phyloP scores from a whole-genome alignment of 2,113 vertebrate species.

The Prionailurus viverrinus region DNA sequence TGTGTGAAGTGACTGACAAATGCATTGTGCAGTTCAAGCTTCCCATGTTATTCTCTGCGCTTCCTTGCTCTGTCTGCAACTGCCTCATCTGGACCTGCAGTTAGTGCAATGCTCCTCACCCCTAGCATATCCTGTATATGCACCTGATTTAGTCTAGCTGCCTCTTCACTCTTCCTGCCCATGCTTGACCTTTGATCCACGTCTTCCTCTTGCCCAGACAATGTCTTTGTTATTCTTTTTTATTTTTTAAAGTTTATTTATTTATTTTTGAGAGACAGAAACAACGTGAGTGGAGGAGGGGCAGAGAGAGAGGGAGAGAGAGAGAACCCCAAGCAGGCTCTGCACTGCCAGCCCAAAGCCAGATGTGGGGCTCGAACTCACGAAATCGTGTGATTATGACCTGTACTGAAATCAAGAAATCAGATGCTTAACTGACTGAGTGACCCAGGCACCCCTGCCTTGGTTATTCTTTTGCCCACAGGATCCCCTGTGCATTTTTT shows the following conservation, averaged over 20 bases:
- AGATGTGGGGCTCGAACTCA: too few relatives aligned
- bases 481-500: not conserved
- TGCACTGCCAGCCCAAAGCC: too few relatives aligned
- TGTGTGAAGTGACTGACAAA: not conserved
- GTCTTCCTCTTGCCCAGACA: not conserved
- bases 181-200: not conserved
- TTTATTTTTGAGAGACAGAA: too few relatives aligned
- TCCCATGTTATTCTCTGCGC: not conserved
- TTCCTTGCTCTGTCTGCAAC: not conserved
- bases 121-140: accelerated
- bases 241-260: too few relatives aligned
- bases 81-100: accelerated
- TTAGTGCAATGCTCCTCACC: not conserved
- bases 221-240: not conserved
- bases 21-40: not conserved
- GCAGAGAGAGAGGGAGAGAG: too few relatives aligned
- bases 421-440: too few relatives aligned
- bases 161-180: not conserved
- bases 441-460: too few relatives aligned
- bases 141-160: not conserved
- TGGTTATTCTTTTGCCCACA: not conserved
- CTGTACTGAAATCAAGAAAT: too few relatives aligned
- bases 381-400: too few relatives aligned
- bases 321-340: too few relatives aligned
- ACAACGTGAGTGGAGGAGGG: too few relatives aligned